A percentile compares a stretch with the other conserved stretches of the same genome.
Conservation (phyloP, 2,797 vertebrate genomes). For the Ceryle rudis region DNA sequence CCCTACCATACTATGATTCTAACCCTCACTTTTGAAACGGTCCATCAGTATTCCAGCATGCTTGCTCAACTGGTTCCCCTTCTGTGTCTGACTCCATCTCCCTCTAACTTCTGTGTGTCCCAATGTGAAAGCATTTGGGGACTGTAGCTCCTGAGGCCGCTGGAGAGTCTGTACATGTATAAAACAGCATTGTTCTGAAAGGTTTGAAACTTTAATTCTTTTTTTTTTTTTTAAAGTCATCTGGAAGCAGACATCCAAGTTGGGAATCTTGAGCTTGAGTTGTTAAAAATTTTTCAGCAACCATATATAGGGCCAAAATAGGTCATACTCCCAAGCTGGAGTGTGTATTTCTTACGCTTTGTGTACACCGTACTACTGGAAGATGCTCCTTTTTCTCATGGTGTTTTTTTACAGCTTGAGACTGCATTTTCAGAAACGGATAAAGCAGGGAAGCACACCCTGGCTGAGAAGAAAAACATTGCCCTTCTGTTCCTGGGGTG, state of each 20-base stretch:
- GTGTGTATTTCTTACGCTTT: neutral
- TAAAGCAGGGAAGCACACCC: neutral
- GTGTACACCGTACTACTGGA: neutral
- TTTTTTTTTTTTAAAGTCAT: neutral
- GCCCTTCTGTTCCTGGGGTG: neutral
- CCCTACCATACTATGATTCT: neutral
- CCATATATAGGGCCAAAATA: neutral
- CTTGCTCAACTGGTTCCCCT: neutral
- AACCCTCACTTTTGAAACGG: neutral
- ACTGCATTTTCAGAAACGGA: neutral
- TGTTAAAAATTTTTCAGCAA: neutral
- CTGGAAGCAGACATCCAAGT: neutral
- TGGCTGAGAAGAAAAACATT: neutral
- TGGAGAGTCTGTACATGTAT: neutral
- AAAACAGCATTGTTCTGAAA: neutral
- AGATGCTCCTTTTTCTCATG: neutral
- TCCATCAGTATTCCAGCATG: neutral
- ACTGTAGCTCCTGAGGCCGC: neutral
- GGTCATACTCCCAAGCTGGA: fast-evolving
- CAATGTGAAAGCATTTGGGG: neutral
- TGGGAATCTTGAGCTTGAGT: neutral
- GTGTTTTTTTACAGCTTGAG: neutral
- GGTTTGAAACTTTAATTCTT: neutral
- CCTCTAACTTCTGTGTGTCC: neutral
- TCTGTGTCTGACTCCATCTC: neutral